These are phyloP conservation scores for Bucco capensis DNA, from an alignment of 2,113 vertebrate species.

Conservation along the genomic window DNA sequence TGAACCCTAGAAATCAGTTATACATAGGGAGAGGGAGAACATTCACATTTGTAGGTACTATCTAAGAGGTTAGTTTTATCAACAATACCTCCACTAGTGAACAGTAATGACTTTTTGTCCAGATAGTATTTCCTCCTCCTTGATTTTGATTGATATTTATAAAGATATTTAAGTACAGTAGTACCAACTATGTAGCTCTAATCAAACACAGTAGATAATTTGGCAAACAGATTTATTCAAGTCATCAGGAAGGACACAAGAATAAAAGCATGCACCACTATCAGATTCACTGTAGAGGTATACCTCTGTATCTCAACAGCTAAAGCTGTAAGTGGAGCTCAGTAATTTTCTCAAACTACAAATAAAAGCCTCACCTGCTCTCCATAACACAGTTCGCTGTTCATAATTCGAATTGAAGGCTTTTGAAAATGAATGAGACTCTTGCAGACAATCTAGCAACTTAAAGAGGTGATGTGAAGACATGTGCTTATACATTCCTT, in stretches of 20 bases:
- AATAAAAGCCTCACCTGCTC: slow-evolving; percentile 81
- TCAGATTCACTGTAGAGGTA: neutral
- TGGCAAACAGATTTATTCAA: neutral
- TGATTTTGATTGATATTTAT: neutral
- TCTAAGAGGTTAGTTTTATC: neutral
- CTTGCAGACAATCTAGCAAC: slow-evolving; percentile 91
- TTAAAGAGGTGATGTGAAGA: slow-evolving; percentile 93
- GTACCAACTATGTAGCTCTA: neutral
- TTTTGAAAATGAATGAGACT: slow-evolving; percentile 95
- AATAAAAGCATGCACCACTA: neutral
- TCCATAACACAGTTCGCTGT: slow-evolving; percentile 93
- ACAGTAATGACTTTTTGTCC: neutral
- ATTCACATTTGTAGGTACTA: neutral
- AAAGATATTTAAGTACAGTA: neutral
- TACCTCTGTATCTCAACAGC: neutral
- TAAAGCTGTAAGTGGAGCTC: neutral
- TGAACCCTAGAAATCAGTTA: slow-evolving; percentile 83
- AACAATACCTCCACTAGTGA: neutral
- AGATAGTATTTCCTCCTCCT: neutral
- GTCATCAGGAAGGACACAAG: neutral
- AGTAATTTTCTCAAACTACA: neutral
- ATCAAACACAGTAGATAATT: neutral
- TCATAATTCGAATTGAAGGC: slow-evolving; percentile 98
- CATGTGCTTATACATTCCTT: slow-evolving; percentile 93
- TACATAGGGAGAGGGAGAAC: neutral